Evolutionary conservation across 2,888 invertebrate species (phyloP).

Genomic region (Autographa gamma): DNA sequence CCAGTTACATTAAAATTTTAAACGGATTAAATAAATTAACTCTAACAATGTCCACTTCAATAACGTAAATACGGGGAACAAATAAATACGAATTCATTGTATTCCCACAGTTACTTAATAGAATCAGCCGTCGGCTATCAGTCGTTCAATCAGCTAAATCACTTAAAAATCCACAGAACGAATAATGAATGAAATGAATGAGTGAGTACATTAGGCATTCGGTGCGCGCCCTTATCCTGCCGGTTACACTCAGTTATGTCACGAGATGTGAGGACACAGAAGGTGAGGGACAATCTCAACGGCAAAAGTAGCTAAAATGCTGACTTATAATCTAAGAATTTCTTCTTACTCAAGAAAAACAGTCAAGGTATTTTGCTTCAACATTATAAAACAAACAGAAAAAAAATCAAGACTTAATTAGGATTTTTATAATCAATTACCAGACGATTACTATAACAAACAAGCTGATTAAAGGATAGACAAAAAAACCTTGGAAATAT

Average conservation of each 20-base stretch:
- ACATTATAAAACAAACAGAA: too few relatives aligned
- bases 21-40: background rate
- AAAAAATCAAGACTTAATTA: too few relatives aligned
- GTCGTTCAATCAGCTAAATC: conserved; percentile 11
- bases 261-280: background rate
- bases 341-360: too few relatives aligned
- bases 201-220: conserved; percentile 52
- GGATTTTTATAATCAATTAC: too few relatives aligned
- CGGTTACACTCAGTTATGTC: conserved; percentile 13
- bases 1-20: background rate
- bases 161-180: conserved; percentile 17
- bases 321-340: too few relatives aligned
- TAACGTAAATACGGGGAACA: background rate
- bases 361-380: too few relatives aligned
- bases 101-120: background rate
- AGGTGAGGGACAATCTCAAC: background rate
- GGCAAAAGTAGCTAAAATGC: background rate
- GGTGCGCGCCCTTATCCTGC: conserved; percentile 34
- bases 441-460: too few relatives aligned
- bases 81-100: conserved; percentile 2
- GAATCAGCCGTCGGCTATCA: background rate
- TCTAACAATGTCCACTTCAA: background rate
- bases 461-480: too few relatives aligned
- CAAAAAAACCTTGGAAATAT: too few relatives aligned
- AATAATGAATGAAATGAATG: conserved; percentile 21